These are phyloP conservation scores for Lutraria lutraria DNA, from an alignment of 2,888 invertebrate species.

Conservation along the genomic window DNA sequence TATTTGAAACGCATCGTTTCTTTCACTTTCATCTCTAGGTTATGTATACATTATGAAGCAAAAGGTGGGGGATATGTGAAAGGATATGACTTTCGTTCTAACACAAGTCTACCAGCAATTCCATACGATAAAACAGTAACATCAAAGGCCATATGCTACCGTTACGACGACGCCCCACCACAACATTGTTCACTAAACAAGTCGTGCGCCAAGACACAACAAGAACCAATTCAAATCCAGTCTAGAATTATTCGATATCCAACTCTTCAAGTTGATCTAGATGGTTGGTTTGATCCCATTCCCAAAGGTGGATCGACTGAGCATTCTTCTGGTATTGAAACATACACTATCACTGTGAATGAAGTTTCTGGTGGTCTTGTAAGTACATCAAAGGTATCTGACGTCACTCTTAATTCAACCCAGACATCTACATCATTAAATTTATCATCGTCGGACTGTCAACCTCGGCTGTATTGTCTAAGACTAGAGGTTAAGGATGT, in stretches of 20 bases:
- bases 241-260: constrained; percentile 5
- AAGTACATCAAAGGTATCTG: not conserved
- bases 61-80: constrained; percentile 37
- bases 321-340: constrained; percentile 30
- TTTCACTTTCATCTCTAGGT: not conserved
- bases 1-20: no score
- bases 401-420: not conserved
- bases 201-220: not conserved
- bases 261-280: no score
- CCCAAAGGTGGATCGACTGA: not conserved
- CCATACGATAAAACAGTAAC: constrained; percentile 18
- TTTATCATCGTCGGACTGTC: constrained; percentile 32
- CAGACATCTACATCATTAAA: not conserved
- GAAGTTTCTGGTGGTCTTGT: constrained; percentile 29
- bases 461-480: constrained; percentile 61
- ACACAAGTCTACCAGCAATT: not conserved
- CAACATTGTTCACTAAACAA: constrained; percentile 1
- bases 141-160: constrained; percentile 34
- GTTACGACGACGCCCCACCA: constrained; percentile 27
- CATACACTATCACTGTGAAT: constrained; percentile 35
- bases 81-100: no score
- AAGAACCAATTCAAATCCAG: constrained; percentile 23
- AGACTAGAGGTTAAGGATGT: constrained; percentile 66
- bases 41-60: constrained; percentile 42
- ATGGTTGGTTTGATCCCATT: no score